Conservation (phyloP, 2,113 vertebrate species). For the Catharus minimus region DNA sequence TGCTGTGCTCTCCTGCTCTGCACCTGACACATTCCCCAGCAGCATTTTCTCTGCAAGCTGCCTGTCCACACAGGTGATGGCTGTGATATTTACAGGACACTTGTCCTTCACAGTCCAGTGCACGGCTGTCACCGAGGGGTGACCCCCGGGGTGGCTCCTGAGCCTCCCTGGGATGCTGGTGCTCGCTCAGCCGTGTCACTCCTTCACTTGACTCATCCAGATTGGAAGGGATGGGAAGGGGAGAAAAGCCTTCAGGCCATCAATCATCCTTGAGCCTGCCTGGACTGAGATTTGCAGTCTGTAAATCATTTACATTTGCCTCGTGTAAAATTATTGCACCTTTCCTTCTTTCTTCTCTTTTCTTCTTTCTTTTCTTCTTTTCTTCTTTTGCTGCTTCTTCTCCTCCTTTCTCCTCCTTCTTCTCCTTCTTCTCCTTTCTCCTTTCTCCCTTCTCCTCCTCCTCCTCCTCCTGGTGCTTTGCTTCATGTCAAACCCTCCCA, state of each 20-base stretch:
- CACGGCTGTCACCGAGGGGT: rapidly evolving
- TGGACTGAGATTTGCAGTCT: background rate
- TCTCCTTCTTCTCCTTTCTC: background rate
- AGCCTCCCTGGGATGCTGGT: background rate
- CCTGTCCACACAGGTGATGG: background rate
- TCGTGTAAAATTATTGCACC: background rate
- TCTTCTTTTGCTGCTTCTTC: background rate
- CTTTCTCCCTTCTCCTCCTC: background rate
- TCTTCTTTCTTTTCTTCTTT: too few species aligned
- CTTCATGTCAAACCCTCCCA: background rate
- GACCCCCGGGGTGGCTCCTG: background rate
- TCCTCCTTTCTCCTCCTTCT: background rate
- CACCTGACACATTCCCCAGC: rapidly evolving
- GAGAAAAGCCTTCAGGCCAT: background rate
- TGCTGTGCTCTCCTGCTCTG: background rate
- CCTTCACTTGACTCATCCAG: background rate
- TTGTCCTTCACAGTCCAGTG: background rate
- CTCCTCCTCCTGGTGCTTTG: background rate
- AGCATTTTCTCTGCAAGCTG: background rate
- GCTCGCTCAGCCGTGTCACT: background rate
- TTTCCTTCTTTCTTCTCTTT: background rate
- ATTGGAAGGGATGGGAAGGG: background rate
- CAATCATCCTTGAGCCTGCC: background rate
- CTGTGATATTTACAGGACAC: background rate
- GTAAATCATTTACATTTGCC: background rate